Evolutionary conservation across 2,797 vertebrate species (phyloP).

Genomic region (Micromesistius poutassou): DNA sequence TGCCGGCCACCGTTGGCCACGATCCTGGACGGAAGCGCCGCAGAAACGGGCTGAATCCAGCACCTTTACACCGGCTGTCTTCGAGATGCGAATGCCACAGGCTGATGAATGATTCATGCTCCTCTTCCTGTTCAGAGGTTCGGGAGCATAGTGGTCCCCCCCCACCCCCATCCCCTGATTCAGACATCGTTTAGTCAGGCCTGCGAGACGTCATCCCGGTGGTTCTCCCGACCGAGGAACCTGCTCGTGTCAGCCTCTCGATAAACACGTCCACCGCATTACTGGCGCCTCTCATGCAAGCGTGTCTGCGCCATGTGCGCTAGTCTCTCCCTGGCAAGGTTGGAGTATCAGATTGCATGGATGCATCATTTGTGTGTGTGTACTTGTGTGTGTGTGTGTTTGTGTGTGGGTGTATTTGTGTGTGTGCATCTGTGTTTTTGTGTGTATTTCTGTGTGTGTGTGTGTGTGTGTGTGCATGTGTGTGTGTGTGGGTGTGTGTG

Average conservation of each 20-base stretch:
- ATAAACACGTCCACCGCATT: conserved; percentile 38
- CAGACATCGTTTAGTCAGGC: conserved; percentile 34
- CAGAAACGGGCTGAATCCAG: too few species aligned
- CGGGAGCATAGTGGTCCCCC: not conserved
- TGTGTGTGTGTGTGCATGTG: not conserved
- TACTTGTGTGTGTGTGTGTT: not conserved
- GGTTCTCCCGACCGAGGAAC: conserved; percentile 33
- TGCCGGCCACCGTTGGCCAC: too few species aligned
- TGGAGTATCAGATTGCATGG: not conserved
- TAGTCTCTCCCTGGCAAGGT: too few species aligned
- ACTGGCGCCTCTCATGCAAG: too few species aligned
- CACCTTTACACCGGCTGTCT: too few species aligned
- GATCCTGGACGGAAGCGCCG: too few species aligned
- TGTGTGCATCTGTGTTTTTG: conserved; percentile 16
- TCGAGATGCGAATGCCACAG: too few species aligned
- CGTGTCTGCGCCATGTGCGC: too few species aligned
- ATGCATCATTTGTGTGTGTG: not conserved
- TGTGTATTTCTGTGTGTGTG: conserved; percentile 10
- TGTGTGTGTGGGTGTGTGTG: not conserved
- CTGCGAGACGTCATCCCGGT: conserved; percentile 29
- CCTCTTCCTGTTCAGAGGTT: too few species aligned
- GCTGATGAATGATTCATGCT: too few species aligned
- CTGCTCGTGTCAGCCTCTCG: conserved; percentile 41
- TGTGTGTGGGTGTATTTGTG: conserved; percentile 9
- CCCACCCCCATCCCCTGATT: conserved; percentile 31